A percentile compares a stretch with the other conserved stretches of the same genome.
Conservation (phyloP, 2,888 invertebrate species). For the Caenorhabditis sp. region DNA sequence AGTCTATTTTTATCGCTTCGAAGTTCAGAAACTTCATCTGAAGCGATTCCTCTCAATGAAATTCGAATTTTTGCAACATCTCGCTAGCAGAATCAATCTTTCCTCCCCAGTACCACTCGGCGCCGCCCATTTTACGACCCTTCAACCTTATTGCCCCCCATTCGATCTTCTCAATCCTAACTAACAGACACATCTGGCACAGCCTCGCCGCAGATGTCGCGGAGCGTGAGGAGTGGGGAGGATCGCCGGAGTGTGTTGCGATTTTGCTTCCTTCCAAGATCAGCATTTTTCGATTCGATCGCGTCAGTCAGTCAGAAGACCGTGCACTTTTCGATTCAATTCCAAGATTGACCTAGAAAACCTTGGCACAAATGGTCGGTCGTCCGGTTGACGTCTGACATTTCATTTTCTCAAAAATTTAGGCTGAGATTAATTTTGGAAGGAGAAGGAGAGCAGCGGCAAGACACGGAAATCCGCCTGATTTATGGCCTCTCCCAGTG, state of each 20-base stretch:
- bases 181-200: conserved; percentile 6
- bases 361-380: no score
- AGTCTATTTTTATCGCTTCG: no score
- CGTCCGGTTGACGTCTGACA: no score
- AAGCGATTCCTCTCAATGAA: no score
- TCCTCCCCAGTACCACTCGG: not conserved
- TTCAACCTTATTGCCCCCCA: conserved; percentile 6
- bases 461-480: not conserved
- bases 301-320: not conserved
- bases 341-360: no score
- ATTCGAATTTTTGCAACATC: conserved; percentile 4
- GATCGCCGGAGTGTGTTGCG: not conserved
- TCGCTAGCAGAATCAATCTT: not conserved
- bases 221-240: not conserved
- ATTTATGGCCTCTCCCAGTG: conserved; percentile 25
- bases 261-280: not conserved
- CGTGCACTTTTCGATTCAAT: not conserved
- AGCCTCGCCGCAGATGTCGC: conserved; percentile 4
- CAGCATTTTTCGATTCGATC: no score
- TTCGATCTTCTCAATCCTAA: no score
- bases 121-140: conserved; percentile 16
- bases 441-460: not conserved
- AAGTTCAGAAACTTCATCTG: no score
- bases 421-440: not conserved
- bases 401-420: no score